Conservation (phyloP, 2,113 vertebrate species). For the Morone chrysops region DNA sequence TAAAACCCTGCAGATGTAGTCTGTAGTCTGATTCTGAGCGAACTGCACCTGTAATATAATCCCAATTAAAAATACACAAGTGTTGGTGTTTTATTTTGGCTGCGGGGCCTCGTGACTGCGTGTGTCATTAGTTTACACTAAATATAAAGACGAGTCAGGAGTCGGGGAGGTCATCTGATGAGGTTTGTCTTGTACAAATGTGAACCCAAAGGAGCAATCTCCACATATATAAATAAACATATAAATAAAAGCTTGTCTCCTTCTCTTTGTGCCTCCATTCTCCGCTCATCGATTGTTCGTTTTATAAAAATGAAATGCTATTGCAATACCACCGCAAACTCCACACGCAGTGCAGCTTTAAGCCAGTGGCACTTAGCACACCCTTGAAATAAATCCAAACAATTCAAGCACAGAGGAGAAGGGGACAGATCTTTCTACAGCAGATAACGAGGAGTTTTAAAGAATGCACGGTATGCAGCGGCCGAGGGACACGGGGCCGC, state of each 20-base stretch:
- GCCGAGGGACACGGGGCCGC: neutral
- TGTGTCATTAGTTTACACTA: constrained; percentile 67
- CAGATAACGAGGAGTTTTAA: constrained; percentile 68
- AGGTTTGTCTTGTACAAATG: constrained; percentile 53
- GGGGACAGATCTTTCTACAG: constrained; percentile 32
- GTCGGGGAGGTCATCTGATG: constrained; percentile 53
- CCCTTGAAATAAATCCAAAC: constrained; percentile 71
- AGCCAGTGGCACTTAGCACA: constrained; percentile 70
- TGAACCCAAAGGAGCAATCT: constrained; percentile 38
- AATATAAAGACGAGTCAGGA: constrained; percentile 63
- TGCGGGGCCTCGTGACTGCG: constrained; percentile 45
- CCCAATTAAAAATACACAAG: constrained; percentile 72
- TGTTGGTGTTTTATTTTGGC: constrained; percentile 65
- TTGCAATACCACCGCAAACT: constrained; percentile 59
- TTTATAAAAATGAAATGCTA: constrained; percentile 63
- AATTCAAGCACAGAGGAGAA: constrained; percentile 33
- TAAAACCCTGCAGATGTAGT: constrained; percentile 38
- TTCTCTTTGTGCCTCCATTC: neutral
- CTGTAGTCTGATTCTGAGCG: constrained; percentile 20
- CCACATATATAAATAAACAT: neutral
- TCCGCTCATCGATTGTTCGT: constrained; percentile 62
- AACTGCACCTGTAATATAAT: constrained; percentile 63
- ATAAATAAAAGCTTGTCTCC: constrained; percentile 2
- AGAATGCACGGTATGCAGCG: constrained; percentile 68
- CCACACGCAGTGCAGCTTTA: constrained; percentile 56